Evolutionary conservation across 2,888 invertebrate species (phyloP).

Genomic region (Drosophila testacea): DNA sequence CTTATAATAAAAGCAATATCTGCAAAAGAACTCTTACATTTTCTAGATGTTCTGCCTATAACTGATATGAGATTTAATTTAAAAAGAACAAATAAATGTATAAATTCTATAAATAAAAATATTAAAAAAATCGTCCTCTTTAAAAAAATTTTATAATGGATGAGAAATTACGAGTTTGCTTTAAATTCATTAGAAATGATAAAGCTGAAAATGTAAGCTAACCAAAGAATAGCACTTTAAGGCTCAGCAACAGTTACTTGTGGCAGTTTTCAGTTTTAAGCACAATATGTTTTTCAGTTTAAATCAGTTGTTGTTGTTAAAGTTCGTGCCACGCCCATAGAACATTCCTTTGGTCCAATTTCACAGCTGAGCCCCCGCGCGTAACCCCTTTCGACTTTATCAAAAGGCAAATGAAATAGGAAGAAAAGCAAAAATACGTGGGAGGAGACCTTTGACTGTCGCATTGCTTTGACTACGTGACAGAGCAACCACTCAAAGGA

Average conservation of each 20-base stretch:
- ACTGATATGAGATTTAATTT: too few species aligned
- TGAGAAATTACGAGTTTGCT: too few species aligned
- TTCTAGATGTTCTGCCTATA: too few species aligned
- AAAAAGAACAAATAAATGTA: too few species aligned
- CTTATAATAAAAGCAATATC: too few species aligned
- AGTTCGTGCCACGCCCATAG: slow-evolving; percentile 2
- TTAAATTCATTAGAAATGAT: too few species aligned
- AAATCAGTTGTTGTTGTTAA: slow-evolving; percentile 5
- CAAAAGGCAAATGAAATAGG: slow-evolving; percentile 21
- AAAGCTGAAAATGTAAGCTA: too few species aligned
- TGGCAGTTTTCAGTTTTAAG: neutral
- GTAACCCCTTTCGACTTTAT: slow-evolving; percentile 10
- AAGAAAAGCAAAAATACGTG: slow-evolving; percentile 7
- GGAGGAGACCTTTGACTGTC: neutral
- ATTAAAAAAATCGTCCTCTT: too few species aligned
- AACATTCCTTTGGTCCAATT: slow-evolving; percentile 19
- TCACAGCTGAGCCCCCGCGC: slow-evolving; percentile 7
- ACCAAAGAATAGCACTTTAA: neutral
- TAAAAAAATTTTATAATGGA: too few species aligned
- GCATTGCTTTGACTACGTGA: slow-evolving; percentile 24
- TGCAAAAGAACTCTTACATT: too few species aligned
- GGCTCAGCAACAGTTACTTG: neutral
- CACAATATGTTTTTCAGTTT: slow-evolving; percentile 1
- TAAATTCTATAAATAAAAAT: too few species aligned
- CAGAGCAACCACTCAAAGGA: slow-evolving; percentile 12